phyloP scores from a whole-genome alignment of 2,113 vertebrate species.

The Candoia aspera region DNA sequence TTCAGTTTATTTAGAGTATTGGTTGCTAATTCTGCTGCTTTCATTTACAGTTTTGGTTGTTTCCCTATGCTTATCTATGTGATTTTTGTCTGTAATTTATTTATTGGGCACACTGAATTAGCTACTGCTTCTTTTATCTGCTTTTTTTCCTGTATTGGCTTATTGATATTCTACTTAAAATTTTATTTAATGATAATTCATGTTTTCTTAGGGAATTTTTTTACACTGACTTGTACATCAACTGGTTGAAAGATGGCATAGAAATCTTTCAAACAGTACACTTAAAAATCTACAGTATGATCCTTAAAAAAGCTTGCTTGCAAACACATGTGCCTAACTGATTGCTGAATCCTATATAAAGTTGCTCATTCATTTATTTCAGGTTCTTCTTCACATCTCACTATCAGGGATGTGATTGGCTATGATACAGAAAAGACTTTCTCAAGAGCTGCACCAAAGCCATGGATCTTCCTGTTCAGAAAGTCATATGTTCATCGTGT shows the following conservation, averaged over 20 bases:
- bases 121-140: neutral
- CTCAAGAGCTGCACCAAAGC: neutral
- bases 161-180: neutral
- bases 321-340: neutral
- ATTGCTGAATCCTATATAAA: neutral
- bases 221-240: neutral
- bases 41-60: too few relatives aligned
- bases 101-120: neutral
- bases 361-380: neutral
- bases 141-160: neutral
- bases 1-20: too few relatives aligned
- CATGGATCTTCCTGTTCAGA: neutral
- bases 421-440: neutral
- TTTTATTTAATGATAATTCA: neutral
- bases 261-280: neutral
- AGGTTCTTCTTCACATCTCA: neutral
- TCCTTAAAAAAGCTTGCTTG: neutral
- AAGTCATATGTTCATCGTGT: neutral
- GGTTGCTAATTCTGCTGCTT: too few relatives aligned
- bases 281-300: neutral
- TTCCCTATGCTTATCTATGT: too few relatives aligned
- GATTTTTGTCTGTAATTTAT: too few relatives aligned
- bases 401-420: neutral
- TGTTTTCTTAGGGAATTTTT: neutral
- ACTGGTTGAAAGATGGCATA: neutral